Percentiles rank a stretch among this genome's conserved stretches.
Conservation (phyloP, 2,113 vertebrate species). For the Haemorhous mexicanus region DNA sequence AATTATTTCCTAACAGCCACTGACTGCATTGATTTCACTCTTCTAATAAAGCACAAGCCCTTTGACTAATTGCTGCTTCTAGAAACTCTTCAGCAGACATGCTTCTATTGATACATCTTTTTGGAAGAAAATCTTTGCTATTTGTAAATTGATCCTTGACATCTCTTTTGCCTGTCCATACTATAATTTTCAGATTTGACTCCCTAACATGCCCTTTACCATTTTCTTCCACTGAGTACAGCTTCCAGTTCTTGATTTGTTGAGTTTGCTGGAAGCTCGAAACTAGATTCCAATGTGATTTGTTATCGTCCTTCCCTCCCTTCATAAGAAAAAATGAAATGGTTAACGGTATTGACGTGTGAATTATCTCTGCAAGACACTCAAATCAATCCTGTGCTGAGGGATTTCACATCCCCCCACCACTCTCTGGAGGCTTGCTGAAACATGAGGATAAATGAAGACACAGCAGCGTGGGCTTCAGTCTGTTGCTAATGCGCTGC, state of each 20-base stretch:
- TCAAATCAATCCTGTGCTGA: not conserved
- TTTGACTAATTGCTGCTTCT: not conserved
- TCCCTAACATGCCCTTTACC: not conserved
- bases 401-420: not conserved
- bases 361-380: slow-evolving; percentile 24
- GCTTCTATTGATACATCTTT: not conserved
- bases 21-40: not conserved
- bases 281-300: not conserved
- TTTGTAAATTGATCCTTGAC: not conserved
- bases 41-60: not conserved
- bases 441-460: not conserved
- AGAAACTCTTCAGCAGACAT: fast-evolving
- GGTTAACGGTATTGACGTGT: slow-evolving; percentile 4
- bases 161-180: not conserved
- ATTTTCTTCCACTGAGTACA: not conserved
- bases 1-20: not conserved
- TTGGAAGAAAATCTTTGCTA: not conserved
- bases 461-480: not conserved
- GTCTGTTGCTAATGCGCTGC: not conserved
- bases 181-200: not conserved
- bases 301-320: not conserved
- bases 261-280: not conserved
- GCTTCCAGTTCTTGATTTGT: not conserved
- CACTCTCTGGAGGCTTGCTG: not conserved
- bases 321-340: slow-evolving; percentile 35